Evolutionary conservation across 2,888 invertebrate genomes (phyloP).

Genomic region (Apomyelois bistriatella): DNA sequence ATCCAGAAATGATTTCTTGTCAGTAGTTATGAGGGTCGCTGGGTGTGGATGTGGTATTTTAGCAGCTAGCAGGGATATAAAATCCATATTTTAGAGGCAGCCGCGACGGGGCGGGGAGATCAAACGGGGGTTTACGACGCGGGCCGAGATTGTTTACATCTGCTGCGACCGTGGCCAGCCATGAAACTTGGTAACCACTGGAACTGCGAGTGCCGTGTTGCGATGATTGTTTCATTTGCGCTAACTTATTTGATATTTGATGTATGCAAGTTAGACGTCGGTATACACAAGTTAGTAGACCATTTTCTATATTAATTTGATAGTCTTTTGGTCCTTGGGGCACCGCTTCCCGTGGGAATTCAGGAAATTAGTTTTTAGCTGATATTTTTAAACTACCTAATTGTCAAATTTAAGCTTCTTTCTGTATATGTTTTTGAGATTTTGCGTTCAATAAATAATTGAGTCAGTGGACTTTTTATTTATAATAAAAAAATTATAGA

Average conservation of each 20-base stretch:
- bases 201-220: constrained; percentile 47
- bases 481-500: too few relatives aligned
- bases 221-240: constrained; percentile 37
- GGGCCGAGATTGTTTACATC: constrained; percentile 78
- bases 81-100: constrained; percentile 75
- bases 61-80: constrained; percentile 71
- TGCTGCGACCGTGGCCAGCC: constrained; percentile 65
- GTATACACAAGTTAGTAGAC: neutral
- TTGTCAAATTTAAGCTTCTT: too few relatives aligned
- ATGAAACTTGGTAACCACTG: constrained; percentile 73
- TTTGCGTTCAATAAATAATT: too few relatives aligned
- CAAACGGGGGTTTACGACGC: constrained; percentile 77
- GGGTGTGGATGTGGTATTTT: constrained; percentile 67
- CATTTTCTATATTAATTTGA: too few relatives aligned
- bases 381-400: too few relatives aligned
- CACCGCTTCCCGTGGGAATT: too few relatives aligned
- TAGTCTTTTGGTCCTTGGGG: too few relatives aligned
- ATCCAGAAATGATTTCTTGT: neutral
- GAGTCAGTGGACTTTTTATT: too few relatives aligned
- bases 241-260: constrained; percentile 19
- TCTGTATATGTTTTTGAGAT: too few relatives aligned
- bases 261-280: neutral
- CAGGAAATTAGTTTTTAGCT: too few relatives aligned
- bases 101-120: constrained; percentile 59
- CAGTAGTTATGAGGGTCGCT: constrained; percentile 63